Evolutionary conservation across 2,888 invertebrate genomes (phyloP).

Genomic region (Drosophila algonquin): DNA sequence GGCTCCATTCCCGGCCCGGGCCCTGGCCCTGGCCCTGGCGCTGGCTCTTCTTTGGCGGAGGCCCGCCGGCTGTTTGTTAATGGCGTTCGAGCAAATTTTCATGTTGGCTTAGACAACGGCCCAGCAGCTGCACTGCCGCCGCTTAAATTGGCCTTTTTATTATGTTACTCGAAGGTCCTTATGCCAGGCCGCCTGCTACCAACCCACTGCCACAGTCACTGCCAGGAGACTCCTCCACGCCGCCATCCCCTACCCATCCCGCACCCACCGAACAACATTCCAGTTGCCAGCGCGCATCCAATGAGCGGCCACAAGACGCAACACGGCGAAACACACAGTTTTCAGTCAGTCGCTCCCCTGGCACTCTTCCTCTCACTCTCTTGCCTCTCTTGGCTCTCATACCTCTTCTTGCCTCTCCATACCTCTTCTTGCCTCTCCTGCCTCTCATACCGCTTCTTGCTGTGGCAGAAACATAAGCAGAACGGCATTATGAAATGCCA

Average conservation of each 20-base stretch:
- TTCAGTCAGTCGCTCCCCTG: not conserved
- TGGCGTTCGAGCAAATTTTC: conserved; percentile 53
- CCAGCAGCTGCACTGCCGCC: conserved; percentile 62
- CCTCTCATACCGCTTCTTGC: not conserved
- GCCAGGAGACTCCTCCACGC: not conserved
- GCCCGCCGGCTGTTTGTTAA: conserved; percentile 57
- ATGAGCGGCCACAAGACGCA: conserved; percentile 38
- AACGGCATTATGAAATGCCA: conserved; percentile 65
- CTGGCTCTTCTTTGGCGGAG: conserved; percentile 30
- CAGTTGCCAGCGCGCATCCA: not conserved
- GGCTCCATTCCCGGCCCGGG: not conserved
- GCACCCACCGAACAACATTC: not conserved
- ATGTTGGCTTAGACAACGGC: conserved; percentile 51
- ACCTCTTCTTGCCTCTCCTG: too few species aligned
- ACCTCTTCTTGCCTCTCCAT: too few species aligned
- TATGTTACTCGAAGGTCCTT: conserved; percentile 21
- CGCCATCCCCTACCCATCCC: too few species aligned
- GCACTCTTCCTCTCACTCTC: not conserved
- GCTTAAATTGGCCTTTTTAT: conserved; percentile 68
- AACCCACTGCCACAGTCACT: not conserved
- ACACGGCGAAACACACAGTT: conserved; percentile 18
- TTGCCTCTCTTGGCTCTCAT: too few species aligned
- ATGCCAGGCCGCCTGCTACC: not conserved
- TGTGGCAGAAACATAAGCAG: conserved; percentile 43
- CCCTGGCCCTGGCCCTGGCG: not conserved